phyloP scores from a whole-genome alignment of 2,888 invertebrate species.

The Teinopalpus imperialis region DNA sequence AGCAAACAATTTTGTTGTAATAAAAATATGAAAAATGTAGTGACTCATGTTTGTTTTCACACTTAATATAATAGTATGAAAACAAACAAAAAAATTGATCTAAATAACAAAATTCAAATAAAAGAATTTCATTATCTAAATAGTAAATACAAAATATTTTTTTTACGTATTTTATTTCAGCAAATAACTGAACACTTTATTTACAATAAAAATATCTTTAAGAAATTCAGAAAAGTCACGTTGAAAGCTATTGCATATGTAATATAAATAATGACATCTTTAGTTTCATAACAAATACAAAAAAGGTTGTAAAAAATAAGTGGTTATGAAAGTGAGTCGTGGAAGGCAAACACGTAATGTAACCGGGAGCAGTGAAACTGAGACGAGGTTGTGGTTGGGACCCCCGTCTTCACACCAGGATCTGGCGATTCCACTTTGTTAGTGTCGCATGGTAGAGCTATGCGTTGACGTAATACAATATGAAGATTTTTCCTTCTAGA shows the following conservation, averaged over 20 bases:
- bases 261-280: constrained; percentile 11
- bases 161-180: too few relatives aligned
- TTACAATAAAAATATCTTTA: too few relatives aligned
- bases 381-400: constrained; percentile 58
- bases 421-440: constrained; percentile 23
- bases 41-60: too few relatives aligned
- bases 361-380: constrained; percentile 55
- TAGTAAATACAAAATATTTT: too few relatives aligned
- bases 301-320: constrained; percentile 33
- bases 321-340: constrained; percentile 60
- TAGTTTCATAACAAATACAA: constrained; percentile 15
- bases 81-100: too few relatives aligned
- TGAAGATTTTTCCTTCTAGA: too few relatives aligned
- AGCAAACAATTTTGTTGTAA: too few relatives aligned
- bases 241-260: neutral
- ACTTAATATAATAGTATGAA: too few relatives aligned
- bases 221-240: constrained; percentile 15
- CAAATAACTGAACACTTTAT: too few relatives aligned
- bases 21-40: too few relatives aligned
- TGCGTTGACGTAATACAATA: neutral
- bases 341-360: constrained; percentile 56
- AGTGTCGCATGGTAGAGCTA: constrained; percentile 9
- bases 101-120: too few relatives aligned
- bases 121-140: too few relatives aligned
- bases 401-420: constrained; percentile 29